Conservation (phyloP, 2,888 invertebrate genomes). For the Tetragonisca angustula region DNA sequence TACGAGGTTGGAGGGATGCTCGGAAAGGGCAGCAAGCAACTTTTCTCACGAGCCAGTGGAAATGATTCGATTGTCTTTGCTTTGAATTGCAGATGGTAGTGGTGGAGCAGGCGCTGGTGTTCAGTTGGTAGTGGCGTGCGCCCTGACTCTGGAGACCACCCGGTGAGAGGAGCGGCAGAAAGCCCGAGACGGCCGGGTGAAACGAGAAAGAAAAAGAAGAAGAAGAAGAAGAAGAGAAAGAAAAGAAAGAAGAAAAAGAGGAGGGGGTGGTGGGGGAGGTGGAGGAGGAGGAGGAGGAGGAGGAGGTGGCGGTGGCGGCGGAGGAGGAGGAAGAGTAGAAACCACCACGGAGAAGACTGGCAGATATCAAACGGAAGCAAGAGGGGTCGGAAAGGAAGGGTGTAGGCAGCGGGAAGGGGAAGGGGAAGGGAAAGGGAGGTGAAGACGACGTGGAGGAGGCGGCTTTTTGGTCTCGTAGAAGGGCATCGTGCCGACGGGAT, state of each 20-base stretch:
- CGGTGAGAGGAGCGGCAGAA: constrained; percentile 1
- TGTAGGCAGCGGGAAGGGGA: constrained; percentile 37
- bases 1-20: neutral
- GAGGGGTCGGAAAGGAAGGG: constrained; percentile 28
- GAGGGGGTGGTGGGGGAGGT: constrained; percentile 24
- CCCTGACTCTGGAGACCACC: constrained; percentile 36
- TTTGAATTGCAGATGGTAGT: constrained; percentile 66
- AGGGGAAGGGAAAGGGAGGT: neutral
- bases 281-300: neutral
- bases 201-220: constrained; percentile 14
- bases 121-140: constrained; percentile 52
- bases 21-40: neutral
- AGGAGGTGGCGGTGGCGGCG: constrained; percentile 32
- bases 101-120: constrained; percentile 47
- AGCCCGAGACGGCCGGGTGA: constrained; percentile 20
- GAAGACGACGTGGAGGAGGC: constrained; percentile 32
- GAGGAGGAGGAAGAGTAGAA: constrained; percentile 8
- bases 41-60: neutral
- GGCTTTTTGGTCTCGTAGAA: constrained; percentile 32
- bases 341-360: constrained; percentile 5
- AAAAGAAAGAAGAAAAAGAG: neutral
- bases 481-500: constrained; percentile 42
- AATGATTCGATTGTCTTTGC: constrained; percentile 23
- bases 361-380: constrained; percentile 22
- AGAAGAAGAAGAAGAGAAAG: neutral